Evolutionary conservation across 64 coral and sea anemone species (phyloP).

Genomic region (Stichodactyla helianthus): DNA sequence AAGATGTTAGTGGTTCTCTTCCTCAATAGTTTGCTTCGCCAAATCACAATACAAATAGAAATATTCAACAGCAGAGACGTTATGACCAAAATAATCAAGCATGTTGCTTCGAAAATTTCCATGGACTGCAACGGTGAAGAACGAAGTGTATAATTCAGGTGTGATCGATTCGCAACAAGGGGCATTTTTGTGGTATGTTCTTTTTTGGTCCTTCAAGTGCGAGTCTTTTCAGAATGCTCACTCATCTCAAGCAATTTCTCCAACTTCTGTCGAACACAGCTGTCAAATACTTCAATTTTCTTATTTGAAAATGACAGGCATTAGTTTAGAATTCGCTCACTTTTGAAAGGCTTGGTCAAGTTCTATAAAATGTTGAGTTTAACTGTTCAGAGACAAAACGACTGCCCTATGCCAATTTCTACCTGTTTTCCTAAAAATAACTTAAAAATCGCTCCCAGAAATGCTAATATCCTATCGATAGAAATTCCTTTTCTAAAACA

Average conservation of each 20-base stretch:
- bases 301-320: conserved; percentile 4
- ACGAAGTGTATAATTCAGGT: neutral
- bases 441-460: neutral
- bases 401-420: neutral
- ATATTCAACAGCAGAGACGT: conserved; percentile 63
- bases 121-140: neutral
- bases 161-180: neutral
- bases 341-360: neutral
- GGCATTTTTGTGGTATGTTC: neutral
- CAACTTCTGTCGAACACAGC: neutral
- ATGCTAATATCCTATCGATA: neutral
- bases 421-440: neutral
- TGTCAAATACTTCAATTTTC: neutral
- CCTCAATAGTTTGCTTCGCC: conserved; percentile 45
- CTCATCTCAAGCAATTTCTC: neutral
- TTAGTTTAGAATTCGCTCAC: neutral
- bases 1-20: conserved; percentile 78
- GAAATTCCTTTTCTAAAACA: neutral
- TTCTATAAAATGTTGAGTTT: neutral
- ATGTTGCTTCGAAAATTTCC: conserved; percentile 14
- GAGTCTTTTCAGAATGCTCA: neutral
- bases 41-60: conserved; percentile 59
- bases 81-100: conserved; percentile 30
- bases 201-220: neutral
- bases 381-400: neutral